Evolutionary conservation across 2,888 invertebrate species (phyloP).

Genomic region (Drosophila testacea): DNA sequence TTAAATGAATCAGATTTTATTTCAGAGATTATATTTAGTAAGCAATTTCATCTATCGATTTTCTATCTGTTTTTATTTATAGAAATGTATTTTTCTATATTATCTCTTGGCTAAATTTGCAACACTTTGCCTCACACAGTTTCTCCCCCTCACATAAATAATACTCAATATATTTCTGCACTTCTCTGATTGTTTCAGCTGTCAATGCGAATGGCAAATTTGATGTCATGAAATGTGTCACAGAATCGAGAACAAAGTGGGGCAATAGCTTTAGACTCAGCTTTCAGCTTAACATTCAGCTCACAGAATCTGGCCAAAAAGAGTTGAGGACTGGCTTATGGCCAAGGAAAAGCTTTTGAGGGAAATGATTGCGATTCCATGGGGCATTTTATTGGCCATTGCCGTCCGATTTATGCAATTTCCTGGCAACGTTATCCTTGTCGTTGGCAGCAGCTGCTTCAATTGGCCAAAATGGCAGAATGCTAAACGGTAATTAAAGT

Average conservation of each 20-base stretch:
- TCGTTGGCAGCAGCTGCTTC: constrained; percentile 14
- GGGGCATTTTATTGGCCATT: constrained; percentile 70
- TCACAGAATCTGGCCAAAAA: constrained; percentile 22
- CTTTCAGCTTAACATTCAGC: constrained; percentile 42
- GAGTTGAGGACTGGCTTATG: constrained; percentile 36
- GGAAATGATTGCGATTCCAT: constrained; percentile 58
- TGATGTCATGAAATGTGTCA: constrained; percentile 49
- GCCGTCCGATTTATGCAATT: constrained; percentile 69
- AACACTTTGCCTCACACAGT: not conserved
- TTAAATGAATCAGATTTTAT: not conserved
- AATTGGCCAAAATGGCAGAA: constrained; percentile 56
- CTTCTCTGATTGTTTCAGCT: constrained; percentile 34
- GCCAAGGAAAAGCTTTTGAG: constrained; percentile 26
- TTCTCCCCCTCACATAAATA: not conserved
- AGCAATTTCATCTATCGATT: not conserved
- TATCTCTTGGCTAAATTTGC: not conserved
- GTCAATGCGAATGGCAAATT: constrained; percentile 46
- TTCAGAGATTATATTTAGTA: not conserved
- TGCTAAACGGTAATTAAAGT: constrained; percentile 71
- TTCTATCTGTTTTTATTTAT: not conserved
- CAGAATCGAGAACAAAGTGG: constrained; percentile 33
- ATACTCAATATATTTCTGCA: constrained; percentile 24
- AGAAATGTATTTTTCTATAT: no score
- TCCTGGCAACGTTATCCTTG: constrained; percentile 44
- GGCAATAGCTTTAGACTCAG: constrained; percentile 29